A percentile compares a stretch with the other conserved stretches of the same genome.
phyloP scores from a whole-genome alignment of 2,888 invertebrate genomes.

The Chironomus tentans region DNA sequence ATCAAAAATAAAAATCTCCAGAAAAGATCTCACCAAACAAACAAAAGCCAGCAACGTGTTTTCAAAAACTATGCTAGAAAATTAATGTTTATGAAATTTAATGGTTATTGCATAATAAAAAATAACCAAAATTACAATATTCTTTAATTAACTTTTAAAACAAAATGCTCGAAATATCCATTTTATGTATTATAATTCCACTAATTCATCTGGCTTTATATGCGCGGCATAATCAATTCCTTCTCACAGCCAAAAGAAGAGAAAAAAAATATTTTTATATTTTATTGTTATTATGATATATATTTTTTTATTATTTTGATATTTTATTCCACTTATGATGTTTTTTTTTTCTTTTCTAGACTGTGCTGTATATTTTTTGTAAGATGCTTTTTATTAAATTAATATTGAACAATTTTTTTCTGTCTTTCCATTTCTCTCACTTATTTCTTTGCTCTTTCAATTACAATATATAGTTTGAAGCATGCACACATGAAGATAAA shows the following conservation, averaged over 20 bases:
- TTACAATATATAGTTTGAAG: no score
- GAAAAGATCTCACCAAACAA: slow-evolving; percentile 16
- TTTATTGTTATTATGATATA: neutral
- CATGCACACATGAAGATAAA: no score
- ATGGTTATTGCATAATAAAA: slow-evolving; percentile 24
- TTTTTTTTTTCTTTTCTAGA: neutral
- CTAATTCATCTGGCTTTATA: slow-evolving; percentile 19
- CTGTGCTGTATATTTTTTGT: slow-evolving; percentile 4
- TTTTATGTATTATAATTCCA: neutral
- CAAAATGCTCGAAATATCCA: slow-evolving; percentile 13
- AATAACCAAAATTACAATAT: slow-evolving; percentile 9
- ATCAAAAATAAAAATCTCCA: neutral
- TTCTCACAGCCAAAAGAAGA: neutral
- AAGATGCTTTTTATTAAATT: slow-evolving; percentile 1
- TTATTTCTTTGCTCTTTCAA: no score
- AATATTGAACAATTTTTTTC: no score
- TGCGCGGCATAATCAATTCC: no score
- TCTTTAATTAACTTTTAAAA: slow-evolving; percentile 26
- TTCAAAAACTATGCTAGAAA: neutral
- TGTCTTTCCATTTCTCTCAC: no score
- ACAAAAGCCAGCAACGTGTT: slow-evolving; percentile 16
- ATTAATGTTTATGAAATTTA: slow-evolving; percentile 11
- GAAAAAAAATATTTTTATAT: neutral
- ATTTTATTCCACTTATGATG: slow-evolving; percentile 20
- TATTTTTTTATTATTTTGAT: neutral